A percentile compares a stretch with the other conserved stretches of the same genome.
phyloP scores from a whole-genome alignment of 2,888 invertebrate species.

The Drosophila emarginata region DNA sequence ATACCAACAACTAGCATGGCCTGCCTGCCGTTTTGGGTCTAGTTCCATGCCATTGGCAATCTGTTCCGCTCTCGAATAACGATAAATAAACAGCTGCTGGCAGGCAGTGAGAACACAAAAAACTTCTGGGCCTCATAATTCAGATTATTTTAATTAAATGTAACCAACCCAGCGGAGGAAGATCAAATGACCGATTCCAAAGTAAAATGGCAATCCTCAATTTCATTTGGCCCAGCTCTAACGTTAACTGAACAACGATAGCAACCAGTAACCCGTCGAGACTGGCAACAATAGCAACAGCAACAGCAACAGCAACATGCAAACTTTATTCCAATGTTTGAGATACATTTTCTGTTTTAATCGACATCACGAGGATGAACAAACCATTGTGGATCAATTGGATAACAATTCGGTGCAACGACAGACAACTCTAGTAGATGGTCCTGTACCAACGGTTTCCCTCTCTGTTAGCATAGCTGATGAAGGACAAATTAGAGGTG shows the following conservation, averaged over 20 bases:
- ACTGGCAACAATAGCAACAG: not conserved
- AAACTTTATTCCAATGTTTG: constrained; percentile 45
- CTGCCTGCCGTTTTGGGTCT: not conserved
- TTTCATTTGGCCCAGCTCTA: not conserved
- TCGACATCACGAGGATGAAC: constrained; percentile 48
- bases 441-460: not conserved
- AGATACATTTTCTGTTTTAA: constrained; percentile 39
- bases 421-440: not conserved
- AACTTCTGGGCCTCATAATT: constrained; percentile 3
- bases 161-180: not conserved
- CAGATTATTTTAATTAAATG: constrained; percentile 3
- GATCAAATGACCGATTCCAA: not conserved
- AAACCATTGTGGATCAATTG: constrained; percentile 33
- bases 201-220: not conserved
- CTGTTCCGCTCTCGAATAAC: constrained; percentile 1
- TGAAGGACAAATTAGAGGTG: not conserved
- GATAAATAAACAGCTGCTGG: constrained; percentile 16
- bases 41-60: constrained; percentile 1
- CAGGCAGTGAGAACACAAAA: not conserved
- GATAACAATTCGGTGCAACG: constrained; percentile 15
- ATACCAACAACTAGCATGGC: too few species aligned
- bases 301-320: constrained; percentile 29
- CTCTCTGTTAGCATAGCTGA: not conserved
- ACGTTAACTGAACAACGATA: not conserved
- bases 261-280: not conserved